Evolutionary conservation across 2,113 vertebrate genomes (phyloP).

Genomic region (Phalacrocorax carbo): DNA sequence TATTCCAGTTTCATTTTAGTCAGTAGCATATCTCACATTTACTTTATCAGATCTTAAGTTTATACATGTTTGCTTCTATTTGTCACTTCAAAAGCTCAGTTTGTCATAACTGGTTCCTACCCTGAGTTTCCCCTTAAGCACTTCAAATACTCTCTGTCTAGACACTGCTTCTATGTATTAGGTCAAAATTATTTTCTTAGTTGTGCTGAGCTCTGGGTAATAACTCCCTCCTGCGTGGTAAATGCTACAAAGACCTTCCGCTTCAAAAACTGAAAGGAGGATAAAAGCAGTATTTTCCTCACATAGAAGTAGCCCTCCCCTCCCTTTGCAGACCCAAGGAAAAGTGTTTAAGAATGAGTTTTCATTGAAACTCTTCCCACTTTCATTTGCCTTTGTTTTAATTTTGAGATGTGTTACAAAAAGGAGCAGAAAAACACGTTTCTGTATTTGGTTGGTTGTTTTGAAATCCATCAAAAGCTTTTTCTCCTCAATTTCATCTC

Average conservation of each 20-base stretch:
- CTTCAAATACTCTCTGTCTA: constrained; percentile 43
- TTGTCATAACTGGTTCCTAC: constrained; percentile 43
- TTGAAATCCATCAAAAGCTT: neutral
- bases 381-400: neutral
- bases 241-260: neutral
- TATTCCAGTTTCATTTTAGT: neutral
- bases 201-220: constrained; percentile 6
- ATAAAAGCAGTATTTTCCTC: neutral
- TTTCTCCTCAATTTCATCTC: neutral
- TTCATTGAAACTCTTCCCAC: neutral
- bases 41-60: neutral
- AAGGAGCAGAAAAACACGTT: constrained; percentile 20
- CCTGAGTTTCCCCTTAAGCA: constrained; percentile 41
- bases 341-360: neutral
- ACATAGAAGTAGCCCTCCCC: neutral
- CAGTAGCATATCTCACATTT: neutral
- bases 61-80: constrained; percentile 9
- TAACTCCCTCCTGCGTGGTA: constrained; percentile 19
- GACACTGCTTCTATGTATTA: constrained; percentile 9
- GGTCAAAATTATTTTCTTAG: constrained; percentile 20
- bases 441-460: neutral
- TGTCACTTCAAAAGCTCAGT: constrained; percentile 56
- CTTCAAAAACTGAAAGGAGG: neutral
- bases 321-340: neutral
- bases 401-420: neutral